Evolutionary conservation across 2,797 vertebrate species (phyloP), one percentile per base, ranked within the genome.

Genomic region (Helarctos malayanus): DNA sequence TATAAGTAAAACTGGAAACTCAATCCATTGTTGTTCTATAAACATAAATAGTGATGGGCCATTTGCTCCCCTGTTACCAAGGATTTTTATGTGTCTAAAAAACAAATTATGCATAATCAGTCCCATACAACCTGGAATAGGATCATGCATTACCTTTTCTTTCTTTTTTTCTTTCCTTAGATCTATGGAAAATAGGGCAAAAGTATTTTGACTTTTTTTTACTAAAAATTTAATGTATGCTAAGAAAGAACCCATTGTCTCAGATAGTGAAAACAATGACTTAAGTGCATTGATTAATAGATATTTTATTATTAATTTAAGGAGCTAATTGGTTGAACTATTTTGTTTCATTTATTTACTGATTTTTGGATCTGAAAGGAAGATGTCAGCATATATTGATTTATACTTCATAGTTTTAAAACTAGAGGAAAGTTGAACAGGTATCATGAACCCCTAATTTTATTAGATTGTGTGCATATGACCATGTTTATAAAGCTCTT

Each of bases 341-440:
- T 25, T 71, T 38, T 25, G 1, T 56, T 71, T 91, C 38, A 73
- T 54, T 80, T 59, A 47, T 41, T 81, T 63, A 45, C 25, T 83
- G 75, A 35, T 19, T 91, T 88, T 65, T n/a, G 16, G 25, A 45
- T 82, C 80, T 78, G 54, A 87, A 88, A 52, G n/a, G 6, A 38
- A 29, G 32, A 61, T 10, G 3, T 38, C 18, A 61, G 3, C 14
- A 79, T 57, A 45, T 3, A 65, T 38, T 1, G 4, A 8, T 49
- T 80, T 63, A 32, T 63, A 91, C 25, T 92, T 90, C 69, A 75
- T 45, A 65, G 38, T 84, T 86, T 90, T 21, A 32, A 63, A 81
- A 41, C 27, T 35, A 23, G 16, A 12, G n/a, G 19, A 21, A 59
- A 35, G 71, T 14, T 41, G 15, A 95, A 14, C n/a, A 88, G 38